phyloP scores from a whole-genome alignment of 2,888 invertebrate genomes.

The Latrodectus hesperus region DNA sequence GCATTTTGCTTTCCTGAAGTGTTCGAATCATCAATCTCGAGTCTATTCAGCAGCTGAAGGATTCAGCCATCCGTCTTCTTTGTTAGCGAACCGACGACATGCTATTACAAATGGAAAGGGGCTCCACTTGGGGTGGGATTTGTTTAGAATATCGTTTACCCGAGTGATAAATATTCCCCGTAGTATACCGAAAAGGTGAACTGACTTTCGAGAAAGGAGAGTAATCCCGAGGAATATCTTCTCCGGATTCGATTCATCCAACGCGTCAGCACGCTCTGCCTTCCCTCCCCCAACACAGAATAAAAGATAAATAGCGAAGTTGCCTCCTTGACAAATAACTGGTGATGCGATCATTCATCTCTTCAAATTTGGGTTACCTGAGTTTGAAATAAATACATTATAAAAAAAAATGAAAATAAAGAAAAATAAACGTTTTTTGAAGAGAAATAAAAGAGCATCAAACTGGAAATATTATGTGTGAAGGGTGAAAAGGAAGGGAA shows the following conservation, averaged over 20 bases:
- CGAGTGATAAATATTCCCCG: slow-evolving; percentile 47
- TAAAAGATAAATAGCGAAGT: slow-evolving; percentile 54
- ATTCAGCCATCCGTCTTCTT: no score
- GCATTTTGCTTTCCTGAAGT: no score
- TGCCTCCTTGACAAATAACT: slow-evolving; percentile 55
- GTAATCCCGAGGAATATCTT: slow-evolving; percentile 5
- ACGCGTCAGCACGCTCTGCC: slow-evolving; percentile 59
- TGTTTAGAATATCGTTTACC: slow-evolving; percentile 43
- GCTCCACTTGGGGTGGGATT: neutral
- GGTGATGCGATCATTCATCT: slow-evolving; percentile 34
- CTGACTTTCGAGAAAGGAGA: slow-evolving; percentile 28
- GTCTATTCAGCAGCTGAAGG: no score
- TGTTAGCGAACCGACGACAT: no score
- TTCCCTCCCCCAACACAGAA: slow-evolving; percentile 2
- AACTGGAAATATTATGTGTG: neutral
- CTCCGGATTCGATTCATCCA: slow-evolving; percentile 33
- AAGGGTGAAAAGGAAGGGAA: neutral
- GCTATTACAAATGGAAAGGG: neutral
- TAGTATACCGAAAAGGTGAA: slow-evolving; percentile 13
- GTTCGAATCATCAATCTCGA: no score
- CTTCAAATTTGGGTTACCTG: slow-evolving; percentile 42
- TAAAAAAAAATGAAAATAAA: neutral
- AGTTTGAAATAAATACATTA: neutral
- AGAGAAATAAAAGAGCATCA: slow-evolving; percentile 8
- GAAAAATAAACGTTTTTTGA: neutral